Evolutionary conservation across 2,113 vertebrate genomes (phyloP), one percentile per base, ranked within the genome.

Genomic region (Cheilinus undulatus): DNA sequence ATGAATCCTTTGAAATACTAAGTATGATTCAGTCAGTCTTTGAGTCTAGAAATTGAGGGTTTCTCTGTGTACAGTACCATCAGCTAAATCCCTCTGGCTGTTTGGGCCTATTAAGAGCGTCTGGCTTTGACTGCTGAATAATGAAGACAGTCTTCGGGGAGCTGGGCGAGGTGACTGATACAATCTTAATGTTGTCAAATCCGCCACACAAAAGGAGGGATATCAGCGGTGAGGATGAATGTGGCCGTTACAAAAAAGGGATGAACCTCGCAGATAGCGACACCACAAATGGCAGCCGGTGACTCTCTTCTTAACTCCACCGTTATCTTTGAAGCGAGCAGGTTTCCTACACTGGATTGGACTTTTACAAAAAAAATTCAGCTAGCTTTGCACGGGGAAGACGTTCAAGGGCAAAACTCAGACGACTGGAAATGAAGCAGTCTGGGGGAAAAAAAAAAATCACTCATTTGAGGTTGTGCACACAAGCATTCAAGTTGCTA

Each of bases 131-230:
- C 74, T 78, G 66, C 58, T 75, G 22, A 85, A 88, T 89, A 86
- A 90, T 84, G 84, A 78, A 68, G 66, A 50, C 15, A 24, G 81
- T 75, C 78, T 65, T 77, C 49, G 22, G 70, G 53, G 87, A 86
- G 60, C 50, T 5, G 71, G 43, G 76, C 49, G 0, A 78, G 73
- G 40, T 59, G 32, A 62, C 72, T 54, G 82, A 92, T 86, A 78
- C 54, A 3, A 89, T 90, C 89, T 76, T 78, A 88, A 86, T 83
- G 65, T 87, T 84, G 76, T 86, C 79, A 87, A 86, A 82, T 74
- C 61, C 52, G 6, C 73, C 72, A 69, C 83, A 87, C 77, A 84
- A 91, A 75, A 68, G 73, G 24, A 49, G 43, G 22, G 59, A 52
- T 78, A 73, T 82, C 81, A 74, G 64, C 7, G 2, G 51, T 0